Conservation (phyloP, 2,113 vertebrate species). For the Gavialis gangeticus region DNA sequence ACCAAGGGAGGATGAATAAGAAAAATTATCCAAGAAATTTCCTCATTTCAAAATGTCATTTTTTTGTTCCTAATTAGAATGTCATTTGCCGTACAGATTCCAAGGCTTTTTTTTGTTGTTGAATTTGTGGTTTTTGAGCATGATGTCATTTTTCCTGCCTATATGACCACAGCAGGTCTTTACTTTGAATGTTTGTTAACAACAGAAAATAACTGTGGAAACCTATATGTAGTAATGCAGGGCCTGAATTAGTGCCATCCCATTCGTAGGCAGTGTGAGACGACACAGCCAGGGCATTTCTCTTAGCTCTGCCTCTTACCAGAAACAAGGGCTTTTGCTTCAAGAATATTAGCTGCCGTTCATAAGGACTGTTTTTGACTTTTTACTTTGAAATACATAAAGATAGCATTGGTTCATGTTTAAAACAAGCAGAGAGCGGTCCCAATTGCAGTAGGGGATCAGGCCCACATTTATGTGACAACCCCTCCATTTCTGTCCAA, state of each 20-base stretch:
- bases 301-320: neutral
- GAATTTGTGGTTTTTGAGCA: conserved; percentile 75
- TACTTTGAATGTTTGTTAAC: conserved; percentile 75
- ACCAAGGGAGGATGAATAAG: conserved; percentile 58
- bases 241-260: conserved; percentile 64
- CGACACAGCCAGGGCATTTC: neutral
- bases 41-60: conserved; percentile 58
- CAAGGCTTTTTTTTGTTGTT: conserved; percentile 61
- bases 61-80: conserved; percentile 77
- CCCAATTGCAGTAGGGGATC: too few relatives aligned
- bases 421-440: conserved; percentile 21
- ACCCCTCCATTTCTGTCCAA: neutral
- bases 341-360: neutral
- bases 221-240: conserved; percentile 38
- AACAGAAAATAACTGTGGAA: conserved; percentile 81
- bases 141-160: conserved; percentile 80
- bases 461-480: too few relatives aligned
- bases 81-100: conserved; percentile 73
- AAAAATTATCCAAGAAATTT: conserved; percentile 65
- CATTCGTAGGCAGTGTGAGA: conserved; percentile 55
- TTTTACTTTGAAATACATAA: neutral
- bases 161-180: conserved; percentile 73
- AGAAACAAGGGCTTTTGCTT: neutral
- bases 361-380: neutral
- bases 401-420: too few relatives aligned